Conservation (phyloP, 2,113 vertebrate species). For the Eublepharis macularius region DNA sequence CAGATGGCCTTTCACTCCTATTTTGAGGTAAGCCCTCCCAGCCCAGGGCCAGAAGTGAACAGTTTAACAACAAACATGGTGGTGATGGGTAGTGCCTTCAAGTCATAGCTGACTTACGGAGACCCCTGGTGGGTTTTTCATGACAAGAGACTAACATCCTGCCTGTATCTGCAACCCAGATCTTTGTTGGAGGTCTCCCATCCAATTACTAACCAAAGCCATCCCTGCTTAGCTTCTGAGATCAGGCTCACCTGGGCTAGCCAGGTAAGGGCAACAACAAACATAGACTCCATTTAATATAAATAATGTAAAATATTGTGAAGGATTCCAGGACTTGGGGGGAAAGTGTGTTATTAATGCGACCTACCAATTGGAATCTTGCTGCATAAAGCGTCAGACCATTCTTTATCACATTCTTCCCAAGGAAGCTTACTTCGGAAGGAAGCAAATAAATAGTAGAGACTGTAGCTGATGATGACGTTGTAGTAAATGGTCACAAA, state of each 20-base stretch:
- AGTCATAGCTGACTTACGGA: too few relatives aligned
- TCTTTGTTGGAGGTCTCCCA: too few relatives aligned
- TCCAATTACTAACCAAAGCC: too few relatives aligned
- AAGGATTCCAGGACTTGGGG: not conserved
- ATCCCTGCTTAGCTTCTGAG: not conserved
- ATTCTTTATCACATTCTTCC: slow-evolving; percentile 76
- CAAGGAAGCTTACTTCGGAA: slow-evolving; percentile 90
- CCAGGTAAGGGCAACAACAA: too few relatives aligned
- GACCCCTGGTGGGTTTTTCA: too few relatives aligned
- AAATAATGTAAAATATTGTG: not conserved
- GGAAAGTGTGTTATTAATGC: not conserved
- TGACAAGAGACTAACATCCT: too few relatives aligned
- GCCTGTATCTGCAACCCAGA: too few relatives aligned
- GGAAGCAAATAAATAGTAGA: slow-evolving; percentile 94
- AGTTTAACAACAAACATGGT: too few relatives aligned
- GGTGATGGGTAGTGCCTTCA: too few relatives aligned
- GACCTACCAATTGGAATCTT: slow-evolving; percentile 74
- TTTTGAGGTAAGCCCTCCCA: not conserved
- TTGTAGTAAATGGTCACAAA: slow-evolving; percentile 91
- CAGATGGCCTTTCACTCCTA: not conserved
- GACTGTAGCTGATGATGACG: slow-evolving; percentile 89
- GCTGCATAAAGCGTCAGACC: slow-evolving; percentile 82
- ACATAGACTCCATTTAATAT: not conserved
- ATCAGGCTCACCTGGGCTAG: too few relatives aligned
- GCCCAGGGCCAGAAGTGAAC: too few relatives aligned